Base-by-base conservation (phyloP, 2,113 vertebrate species). In the Sinosuthora webbiana region DNA sequence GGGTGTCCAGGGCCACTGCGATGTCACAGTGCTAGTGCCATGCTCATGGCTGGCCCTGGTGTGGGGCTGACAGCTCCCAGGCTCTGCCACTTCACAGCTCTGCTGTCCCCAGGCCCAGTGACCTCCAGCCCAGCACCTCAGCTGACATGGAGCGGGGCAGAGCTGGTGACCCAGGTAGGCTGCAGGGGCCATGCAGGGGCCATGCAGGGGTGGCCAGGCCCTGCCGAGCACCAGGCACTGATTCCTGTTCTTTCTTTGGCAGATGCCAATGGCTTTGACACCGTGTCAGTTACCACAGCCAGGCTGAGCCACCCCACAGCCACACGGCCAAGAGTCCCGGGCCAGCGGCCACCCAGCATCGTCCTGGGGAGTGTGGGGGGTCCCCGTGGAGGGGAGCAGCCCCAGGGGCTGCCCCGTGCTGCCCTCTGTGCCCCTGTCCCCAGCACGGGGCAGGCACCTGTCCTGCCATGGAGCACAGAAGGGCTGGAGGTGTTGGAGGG, bases 271-370 rank as follows among this genome's bases (percentile, higher is more conserved):
- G 9, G 42, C 64, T 95, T 97, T 44, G 71, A 25, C 1, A 11
- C 1, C 0, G 37, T 90, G 55, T 25, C 30, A 0, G 78, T 95
- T 10, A 79, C 82, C 75, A 83, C 83, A 2, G 75, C 82, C 91
- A 95, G 44, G 47, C 91, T 97, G 84, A 97, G 78, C 87, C 96
- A 97, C 60, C 96, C 89, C 50, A 97, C 96, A 0, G 64, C 87
- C 19, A 20, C 28, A 0, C 95, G 96, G 1, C 96, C 96, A 16
- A 88, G 93, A 14, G 87, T 96, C 1, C 96, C 89, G 0, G 96
- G 96, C 42, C 95, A 92, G 95, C 75, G 94, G 65, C 96, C 89
- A 0, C 96, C 96, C 81, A 94, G 86, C 83, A n/a, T 94, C 1
- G 1, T 1, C 25, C 10, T 7, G 20, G 77, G 76, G 49, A 28